Evolutionary conservation across 2,113 vertebrate species (phyloP).

Genomic region (Hipposideros armiger): DNA sequence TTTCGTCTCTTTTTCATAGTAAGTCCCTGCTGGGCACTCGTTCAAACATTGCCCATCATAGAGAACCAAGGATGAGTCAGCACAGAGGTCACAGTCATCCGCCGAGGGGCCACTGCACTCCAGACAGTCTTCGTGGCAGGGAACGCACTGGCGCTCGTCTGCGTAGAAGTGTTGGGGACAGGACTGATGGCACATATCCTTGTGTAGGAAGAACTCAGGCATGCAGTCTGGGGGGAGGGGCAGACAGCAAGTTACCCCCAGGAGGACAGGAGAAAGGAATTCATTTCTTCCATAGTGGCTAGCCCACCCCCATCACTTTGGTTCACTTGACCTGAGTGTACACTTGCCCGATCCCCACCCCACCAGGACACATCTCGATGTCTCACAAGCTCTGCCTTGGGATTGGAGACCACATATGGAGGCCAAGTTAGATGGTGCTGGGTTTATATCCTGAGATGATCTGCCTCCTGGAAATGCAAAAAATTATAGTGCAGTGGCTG

Average conservation of each 20-base stretch:
- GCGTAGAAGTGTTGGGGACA: slow-evolving; percentile 91
- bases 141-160: slow-evolving; percentile 86
- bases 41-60: slow-evolving; percentile 89
- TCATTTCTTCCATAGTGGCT: neutral
- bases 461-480: neutral
- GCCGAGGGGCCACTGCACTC: slow-evolving; percentile 90
- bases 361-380: too few species aligned
- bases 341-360: neutral
- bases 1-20: slow-evolving; percentile 82
- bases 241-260: neutral
- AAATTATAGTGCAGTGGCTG: neutral
- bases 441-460: neutral
- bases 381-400: neutral
- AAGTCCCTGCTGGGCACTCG: slow-evolving; percentile 90
- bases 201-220: slow-evolving; percentile 88
- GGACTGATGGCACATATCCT: slow-evolving; percentile 88
- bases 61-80: slow-evolving; percentile 69
- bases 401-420: neutral
- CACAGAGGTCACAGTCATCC: slow-evolving; percentile 92
- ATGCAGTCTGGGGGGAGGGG: slow-evolving; percentile 88
- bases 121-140: slow-evolving; percentile 90
- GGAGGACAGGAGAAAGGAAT: neutral
- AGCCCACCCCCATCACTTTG: neutral
- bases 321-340: neutral
- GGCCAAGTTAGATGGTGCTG: neutral